Evolutionary conservation across 2,888 invertebrate genomes (phyloP).

Genomic region (Ceramica pisi): DNA sequence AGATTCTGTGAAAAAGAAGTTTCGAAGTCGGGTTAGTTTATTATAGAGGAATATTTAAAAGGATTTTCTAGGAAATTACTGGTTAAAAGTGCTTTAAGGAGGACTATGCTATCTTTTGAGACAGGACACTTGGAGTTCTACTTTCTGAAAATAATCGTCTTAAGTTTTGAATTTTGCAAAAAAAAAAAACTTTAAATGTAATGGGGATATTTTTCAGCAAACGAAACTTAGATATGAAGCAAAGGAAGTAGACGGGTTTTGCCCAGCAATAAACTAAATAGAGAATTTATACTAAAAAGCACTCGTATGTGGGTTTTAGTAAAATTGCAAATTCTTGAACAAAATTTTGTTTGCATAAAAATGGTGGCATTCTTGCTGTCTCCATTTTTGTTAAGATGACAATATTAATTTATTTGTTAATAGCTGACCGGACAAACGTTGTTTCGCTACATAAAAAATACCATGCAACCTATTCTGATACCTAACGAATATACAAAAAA

Average conservation of each 20-base stretch:
- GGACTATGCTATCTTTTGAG: slow-evolving; percentile 16
- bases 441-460: no score
- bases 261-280: background rate
- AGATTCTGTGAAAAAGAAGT: slow-evolving; percentile 51
- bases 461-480: no score
- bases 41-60: slow-evolving; percentile 31
- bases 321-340: no score
- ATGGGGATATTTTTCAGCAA: background rate
- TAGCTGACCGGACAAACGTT: no score
- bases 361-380: no score
- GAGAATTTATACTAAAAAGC: no score
- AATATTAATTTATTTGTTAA: no score
- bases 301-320: no score
- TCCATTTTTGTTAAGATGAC: no score
- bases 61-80: slow-evolving; percentile 36
- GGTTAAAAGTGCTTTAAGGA: slow-evolving; percentile 24
- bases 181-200: no score
- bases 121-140: background rate
- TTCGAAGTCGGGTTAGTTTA: slow-evolving; percentile 48
- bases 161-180: background rate
- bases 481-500: no score
- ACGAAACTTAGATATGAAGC: background rate
- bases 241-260: background rate
- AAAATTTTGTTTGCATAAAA: no score
- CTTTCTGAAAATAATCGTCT: background rate